phyloP scores from a whole-genome alignment of 2,113 vertebrate genomes.

The Alethe castanea region DNA sequence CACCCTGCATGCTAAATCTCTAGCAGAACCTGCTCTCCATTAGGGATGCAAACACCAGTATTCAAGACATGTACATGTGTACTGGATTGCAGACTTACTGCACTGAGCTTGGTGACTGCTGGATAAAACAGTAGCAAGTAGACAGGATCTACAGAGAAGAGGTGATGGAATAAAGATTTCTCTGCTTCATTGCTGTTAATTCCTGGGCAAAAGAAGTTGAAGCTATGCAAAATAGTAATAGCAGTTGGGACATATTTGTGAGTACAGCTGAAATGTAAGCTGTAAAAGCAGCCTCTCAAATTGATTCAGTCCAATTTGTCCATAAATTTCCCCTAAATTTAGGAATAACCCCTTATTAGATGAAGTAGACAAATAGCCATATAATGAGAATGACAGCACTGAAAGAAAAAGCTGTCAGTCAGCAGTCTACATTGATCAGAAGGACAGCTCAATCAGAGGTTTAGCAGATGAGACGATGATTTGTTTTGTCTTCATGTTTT shows the following conservation, averaged over 20 bases:
- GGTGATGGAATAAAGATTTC: background rate
- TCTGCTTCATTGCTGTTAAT: background rate
- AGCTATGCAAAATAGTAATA: background rate
- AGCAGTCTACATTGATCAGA: background rate
- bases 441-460: conserved; percentile 3
- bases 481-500: background rate
- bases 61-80: background rate
- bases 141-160: background rate
- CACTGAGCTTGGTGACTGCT: background rate
- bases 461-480: background rate
- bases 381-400: background rate
- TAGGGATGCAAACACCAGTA: background rate
- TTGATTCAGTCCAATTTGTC: background rate
- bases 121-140: background rate
- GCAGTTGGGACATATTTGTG: background rate
- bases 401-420: conserved; percentile 19
- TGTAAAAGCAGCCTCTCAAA: background rate
- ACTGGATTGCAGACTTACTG: background rate
- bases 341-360: background rate
- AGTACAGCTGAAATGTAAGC: background rate
- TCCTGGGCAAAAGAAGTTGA: background rate
- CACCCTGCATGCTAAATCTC: background rate
- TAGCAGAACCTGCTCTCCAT: background rate
- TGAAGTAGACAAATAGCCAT: background rate
- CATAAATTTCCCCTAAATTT: background rate